Evolutionary conservation across 2,797 vertebrate genomes (phyloP), one percentile per base, ranked within the genome.

Genomic region (Phataginus tricuspis): DNA sequence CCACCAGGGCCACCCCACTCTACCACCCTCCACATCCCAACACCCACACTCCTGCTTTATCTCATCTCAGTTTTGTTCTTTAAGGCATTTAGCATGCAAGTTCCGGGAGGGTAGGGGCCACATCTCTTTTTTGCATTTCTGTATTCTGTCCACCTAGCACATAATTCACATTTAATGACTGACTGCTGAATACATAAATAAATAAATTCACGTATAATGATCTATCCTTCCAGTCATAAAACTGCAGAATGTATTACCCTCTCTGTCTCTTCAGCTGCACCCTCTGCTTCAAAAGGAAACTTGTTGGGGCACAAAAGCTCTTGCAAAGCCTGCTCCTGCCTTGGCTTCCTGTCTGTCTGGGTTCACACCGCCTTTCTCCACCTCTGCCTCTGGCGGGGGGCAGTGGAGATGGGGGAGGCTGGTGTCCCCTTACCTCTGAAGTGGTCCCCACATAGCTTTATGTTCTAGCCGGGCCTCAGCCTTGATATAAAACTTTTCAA

Each of bases 401-500:
- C 3, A 45, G 15, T 7, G 2, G 23, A 8, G 1, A 55, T 29
- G 21, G 34, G 14, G 25, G 72, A 19, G 66, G 37, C 39, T 45
- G 7, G 25, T 64, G 19, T 71, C 59, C 64, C 42, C 78, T 63
- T 69, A 59, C 37, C 21, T 39, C 68, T 72, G 34, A 94, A 66
- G 27, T 74, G 59, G 82, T 77, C 49, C 61, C 61, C 66, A 19
- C 2, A 61, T 37, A 85, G 49, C 78, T 95, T 96, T 97, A 90
- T 86, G 86, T 72, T 86, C 66, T 75, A 92, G 74, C 79, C 37
- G 29, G 71, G 59, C 16, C 79, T 86, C 79, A 27, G 87, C 89
- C 61, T 96, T 97, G 95, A 97, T 2, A 1, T 94, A 95, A 96
- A 96, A 84, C 82, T 95, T 79, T 84, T 63, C 37, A 66, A 79